phyloP scores from a whole-genome alignment of 2,797 vertebrate genomes.

The Graptemys geographica region DNA sequence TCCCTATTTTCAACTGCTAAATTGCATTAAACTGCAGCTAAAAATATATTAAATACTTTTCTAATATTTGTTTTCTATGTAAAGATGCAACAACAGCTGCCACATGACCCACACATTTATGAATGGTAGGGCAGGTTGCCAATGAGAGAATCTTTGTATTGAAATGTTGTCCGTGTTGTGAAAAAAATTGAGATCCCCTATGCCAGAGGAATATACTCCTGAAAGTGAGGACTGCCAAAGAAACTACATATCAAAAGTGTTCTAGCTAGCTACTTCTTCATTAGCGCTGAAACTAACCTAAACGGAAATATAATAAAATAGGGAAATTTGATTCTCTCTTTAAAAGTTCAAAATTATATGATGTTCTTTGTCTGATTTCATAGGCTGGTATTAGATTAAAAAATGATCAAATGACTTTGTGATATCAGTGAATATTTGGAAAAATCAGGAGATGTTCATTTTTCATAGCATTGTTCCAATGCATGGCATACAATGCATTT shows the following conservation, averaged over 20 bases:
- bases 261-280: background rate
- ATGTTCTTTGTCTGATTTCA: background rate
- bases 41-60: background rate
- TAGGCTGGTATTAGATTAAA: background rate
- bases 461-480: background rate
- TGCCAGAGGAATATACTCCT: background rate
- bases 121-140: background rate
- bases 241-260: background rate
- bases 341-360: background rate
- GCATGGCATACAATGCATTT: background rate
- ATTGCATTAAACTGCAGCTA: background rate
- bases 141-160: background rate
- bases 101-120: background rate
- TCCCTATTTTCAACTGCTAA: background rate
- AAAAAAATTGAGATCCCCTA: background rate
- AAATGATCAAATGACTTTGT: background rate
- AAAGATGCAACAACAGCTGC: background rate
- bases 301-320: background rate
- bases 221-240: background rate
- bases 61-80: background rate
- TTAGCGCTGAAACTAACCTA: background rate
- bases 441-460: background rate
- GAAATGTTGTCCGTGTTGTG: background rate
- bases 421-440: background rate
- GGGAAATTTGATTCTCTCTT: background rate